phyloP scores from a whole-genome alignment of 2,113 vertebrate genomes.

The Sylvilagus bachmani region DNA sequence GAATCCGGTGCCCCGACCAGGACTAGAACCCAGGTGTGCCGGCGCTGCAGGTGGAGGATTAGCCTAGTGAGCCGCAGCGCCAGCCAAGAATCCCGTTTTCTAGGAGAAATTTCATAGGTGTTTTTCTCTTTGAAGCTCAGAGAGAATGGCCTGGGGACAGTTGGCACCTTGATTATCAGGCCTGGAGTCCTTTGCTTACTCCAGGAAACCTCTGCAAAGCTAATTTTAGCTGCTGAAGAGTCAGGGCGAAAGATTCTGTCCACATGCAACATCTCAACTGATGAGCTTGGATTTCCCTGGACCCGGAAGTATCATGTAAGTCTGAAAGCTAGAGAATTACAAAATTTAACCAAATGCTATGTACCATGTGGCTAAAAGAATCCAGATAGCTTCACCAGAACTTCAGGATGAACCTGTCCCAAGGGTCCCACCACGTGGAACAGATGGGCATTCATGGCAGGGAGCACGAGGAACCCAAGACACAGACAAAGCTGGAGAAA shows the following conservation, averaged over 20 bases:
- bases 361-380: too few species aligned
- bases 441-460: not conserved
- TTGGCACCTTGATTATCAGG: not conserved
- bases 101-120: not conserved
- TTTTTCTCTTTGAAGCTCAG: not conserved
- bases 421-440: not conserved
- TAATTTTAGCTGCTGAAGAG: not conserved
- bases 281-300: not conserved
- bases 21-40: too few species aligned
- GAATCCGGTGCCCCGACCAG: too few species aligned
- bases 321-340: not conserved
- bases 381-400: not conserved
- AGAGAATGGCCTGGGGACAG: not conserved
- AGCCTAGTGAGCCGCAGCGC: too few species aligned
- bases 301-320: not conserved
- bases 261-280: not conserved
- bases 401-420: not conserved
- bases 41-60: too few species aligned
- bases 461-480: not conserved
- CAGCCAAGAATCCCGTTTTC: not conserved
- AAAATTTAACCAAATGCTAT: not conserved
- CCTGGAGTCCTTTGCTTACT: not conserved
- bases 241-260: not conserved
- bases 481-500: not conserved
- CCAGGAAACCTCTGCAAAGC: not conserved